These are phyloP conservation scores for Eilema depressum DNA, from an alignment of 2,888 invertebrate genomes.

Conservation along the genomic window DNA sequence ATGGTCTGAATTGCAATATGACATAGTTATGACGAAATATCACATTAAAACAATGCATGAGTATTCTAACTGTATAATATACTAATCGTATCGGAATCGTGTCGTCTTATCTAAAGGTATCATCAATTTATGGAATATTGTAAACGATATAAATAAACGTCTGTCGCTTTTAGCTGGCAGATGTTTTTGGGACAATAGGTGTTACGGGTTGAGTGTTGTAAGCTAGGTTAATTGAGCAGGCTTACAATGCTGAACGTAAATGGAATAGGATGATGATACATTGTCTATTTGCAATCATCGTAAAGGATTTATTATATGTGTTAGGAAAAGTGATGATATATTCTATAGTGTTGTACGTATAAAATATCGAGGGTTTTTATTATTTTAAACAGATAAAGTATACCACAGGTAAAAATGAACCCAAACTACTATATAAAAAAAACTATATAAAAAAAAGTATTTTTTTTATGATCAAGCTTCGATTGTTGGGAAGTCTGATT, in stretches of 20 bases:
- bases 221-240: conserved; percentile 17
- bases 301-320: too few species aligned
- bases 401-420: too few species aligned
- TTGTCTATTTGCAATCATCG: background rate
- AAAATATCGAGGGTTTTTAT: too few species aligned
- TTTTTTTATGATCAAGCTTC: too few species aligned
- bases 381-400: too few species aligned
- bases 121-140: conserved; percentile 4
- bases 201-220: conserved; percentile 11
- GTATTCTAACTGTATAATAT: too few species aligned
- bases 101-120: conserved; percentile 10
- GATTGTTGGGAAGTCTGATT: too few species aligned
- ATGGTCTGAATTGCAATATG: too few species aligned
- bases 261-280: background rate
- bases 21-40: background rate
- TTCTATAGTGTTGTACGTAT: too few species aligned
- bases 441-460: too few species aligned
- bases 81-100: conserved; percentile 2
- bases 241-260: background rate
- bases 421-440: too few species aligned
- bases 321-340: background rate
- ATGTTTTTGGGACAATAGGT: conserved; percentile 14
- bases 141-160: conserved; percentile 21
- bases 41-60: background rate
- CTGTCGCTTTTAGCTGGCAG: conserved; percentile 14